These are phyloP conservation scores for Amphiprion percula DNA, from an alignment of 2,113 vertebrate genomes.

Conservation along the genomic window DNA sequence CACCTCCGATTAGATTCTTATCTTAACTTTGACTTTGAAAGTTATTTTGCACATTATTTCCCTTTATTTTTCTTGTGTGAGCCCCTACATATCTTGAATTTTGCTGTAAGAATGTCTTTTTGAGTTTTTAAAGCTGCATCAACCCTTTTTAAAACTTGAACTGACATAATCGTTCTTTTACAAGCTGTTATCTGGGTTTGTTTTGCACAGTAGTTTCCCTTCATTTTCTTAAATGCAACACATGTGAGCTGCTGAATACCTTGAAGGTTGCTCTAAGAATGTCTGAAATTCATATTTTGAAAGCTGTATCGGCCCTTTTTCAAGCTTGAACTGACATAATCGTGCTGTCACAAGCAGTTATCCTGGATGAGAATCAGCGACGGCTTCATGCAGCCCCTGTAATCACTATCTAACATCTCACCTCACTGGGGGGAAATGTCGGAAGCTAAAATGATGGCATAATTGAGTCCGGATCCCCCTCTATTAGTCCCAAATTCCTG, in stretches of 20 bases:
- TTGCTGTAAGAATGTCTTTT: too few relatives aligned
- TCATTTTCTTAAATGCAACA: too few relatives aligned
- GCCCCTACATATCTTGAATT: too few relatives aligned
- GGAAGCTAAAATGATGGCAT: constrained; percentile 24
- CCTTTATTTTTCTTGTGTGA: too few relatives aligned
- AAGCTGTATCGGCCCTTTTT: not conserved
- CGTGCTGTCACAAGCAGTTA: constrained; percentile 32
- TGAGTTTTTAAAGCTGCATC: too few relatives aligned
- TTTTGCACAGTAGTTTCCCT: too few relatives aligned
- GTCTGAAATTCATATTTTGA: too few relatives aligned
- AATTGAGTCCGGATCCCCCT: constrained; percentile 51
- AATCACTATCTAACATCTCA: constrained; percentile 28
- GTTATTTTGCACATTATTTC: too few relatives aligned
- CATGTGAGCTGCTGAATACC: too few relatives aligned
- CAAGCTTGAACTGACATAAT: not conserved
- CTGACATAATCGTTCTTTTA: constrained; percentile 15
- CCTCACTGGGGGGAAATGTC: not conserved
- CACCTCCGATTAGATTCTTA: too few relatives aligned
- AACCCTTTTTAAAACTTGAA: not conserved
- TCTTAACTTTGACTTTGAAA: too few relatives aligned
- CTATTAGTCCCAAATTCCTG: constrained; percentile 50
- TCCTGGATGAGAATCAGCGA: constrained; percentile 3
- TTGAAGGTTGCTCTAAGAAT: too few relatives aligned
- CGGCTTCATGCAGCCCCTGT: constrained; percentile 8
- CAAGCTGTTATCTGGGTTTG: constrained; percentile 1